These are phyloP conservation scores for Equus przewalskii DNA, from an alignment of 2,113 vertebrate species.

Conservation along the genomic window DNA sequence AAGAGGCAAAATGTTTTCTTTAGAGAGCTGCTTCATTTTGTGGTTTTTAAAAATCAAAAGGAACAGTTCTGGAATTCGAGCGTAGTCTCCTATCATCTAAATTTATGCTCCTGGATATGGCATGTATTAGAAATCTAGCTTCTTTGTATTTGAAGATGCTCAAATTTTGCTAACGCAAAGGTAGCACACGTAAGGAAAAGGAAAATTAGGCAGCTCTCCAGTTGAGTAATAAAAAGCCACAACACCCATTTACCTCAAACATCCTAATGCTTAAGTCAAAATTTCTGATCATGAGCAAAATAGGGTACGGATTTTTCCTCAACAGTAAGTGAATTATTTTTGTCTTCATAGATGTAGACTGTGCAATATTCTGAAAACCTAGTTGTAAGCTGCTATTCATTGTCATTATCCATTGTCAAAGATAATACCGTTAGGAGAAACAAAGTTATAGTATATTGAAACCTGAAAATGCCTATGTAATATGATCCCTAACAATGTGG, in stretches of 20 bases:
- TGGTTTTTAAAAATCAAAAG: constrained; percentile 28
- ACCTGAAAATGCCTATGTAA: background rate
- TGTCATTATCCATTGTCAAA: background rate
- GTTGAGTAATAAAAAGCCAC: background rate
- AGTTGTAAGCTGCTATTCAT: background rate
- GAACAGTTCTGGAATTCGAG: background rate
- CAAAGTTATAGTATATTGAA: background rate
- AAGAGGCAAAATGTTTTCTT: background rate
- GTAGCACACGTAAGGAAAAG: background rate
- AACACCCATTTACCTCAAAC: background rate
- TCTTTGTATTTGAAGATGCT: background rate
- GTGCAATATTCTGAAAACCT: background rate
- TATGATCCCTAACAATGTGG: background rate
- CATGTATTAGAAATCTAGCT: background rate
- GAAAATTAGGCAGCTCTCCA: background rate
- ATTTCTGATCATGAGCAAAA: background rate
- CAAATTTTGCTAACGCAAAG: background rate
- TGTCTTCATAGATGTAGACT: background rate
- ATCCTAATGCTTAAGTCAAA: background rate
- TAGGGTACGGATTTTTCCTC: background rate
- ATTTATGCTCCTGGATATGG: background rate
- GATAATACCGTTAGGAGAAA: background rate
- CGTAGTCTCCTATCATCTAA: background rate
- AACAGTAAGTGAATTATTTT: background rate
- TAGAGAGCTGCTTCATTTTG: background rate